Percentiles rank a stretch among this genome's conserved stretches.
Conservation (phyloP, 2,113 vertebrate genomes). For the Ciconia maguari region DNA sequence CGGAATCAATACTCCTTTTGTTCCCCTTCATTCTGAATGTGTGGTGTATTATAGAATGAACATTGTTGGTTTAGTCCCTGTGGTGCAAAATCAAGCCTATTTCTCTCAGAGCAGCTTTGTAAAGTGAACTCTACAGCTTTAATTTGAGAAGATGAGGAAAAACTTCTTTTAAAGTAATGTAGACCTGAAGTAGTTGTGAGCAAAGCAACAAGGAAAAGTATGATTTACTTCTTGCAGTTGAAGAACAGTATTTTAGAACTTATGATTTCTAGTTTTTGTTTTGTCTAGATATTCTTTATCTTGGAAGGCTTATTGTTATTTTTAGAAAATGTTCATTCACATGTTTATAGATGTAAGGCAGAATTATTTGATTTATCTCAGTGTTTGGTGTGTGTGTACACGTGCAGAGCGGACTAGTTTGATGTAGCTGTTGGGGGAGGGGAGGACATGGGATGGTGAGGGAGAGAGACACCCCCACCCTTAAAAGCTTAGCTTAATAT, state of each 20-base stretch:
- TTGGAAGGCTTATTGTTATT: background rate
- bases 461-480: background rate
- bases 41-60: background rate
- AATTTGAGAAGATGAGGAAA: background rate
- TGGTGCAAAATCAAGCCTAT: slow-evolving; percentile 3
- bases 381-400: background rate
- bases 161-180: background rate
- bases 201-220: background rate
- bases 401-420: background rate
- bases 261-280: background rate
- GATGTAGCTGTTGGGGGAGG: background rate
- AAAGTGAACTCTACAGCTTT: background rate
- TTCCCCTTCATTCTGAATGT: slow-evolving; percentile 4
- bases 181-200: background rate
- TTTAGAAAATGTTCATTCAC: background rate
- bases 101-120: background rate
- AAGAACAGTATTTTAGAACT: background rate
- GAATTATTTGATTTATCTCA: background rate
- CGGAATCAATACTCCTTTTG: slow-evolving; percentile 54
- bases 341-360: background rate
- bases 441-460: too few species aligned
- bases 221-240: background rate
- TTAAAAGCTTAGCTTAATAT: background rate
- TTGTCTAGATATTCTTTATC: background rate
- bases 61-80: slow-evolving; percentile 19